phyloP scores from a whole-genome alignment of 2,113 vertebrate species.

The Urocitellus parryii region DNA sequence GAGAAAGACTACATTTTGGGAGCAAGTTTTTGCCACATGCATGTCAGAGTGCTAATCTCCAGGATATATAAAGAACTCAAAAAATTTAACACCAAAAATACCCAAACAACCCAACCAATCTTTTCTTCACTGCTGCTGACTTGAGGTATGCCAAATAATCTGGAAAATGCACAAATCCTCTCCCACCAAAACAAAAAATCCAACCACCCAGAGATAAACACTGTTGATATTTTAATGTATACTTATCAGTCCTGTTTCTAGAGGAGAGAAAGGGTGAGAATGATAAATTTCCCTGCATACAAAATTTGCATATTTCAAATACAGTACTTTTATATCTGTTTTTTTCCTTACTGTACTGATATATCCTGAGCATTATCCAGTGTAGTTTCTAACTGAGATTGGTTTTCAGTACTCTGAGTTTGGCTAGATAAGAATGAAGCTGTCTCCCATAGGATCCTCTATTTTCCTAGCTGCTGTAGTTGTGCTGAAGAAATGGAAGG shows the following conservation, averaged over 20 bases:
- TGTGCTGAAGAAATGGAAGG: neutral
- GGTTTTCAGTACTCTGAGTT: neutral
- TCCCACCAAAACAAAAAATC: neutral
- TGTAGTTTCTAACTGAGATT: neutral
- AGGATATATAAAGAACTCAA: too few species aligned
- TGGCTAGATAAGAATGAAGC: neutral
- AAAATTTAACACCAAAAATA: too few species aligned
- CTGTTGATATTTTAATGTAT: neutral
- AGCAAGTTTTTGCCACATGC: too few species aligned
- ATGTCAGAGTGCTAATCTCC: too few species aligned
- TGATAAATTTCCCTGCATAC: neutral
- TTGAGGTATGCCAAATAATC: neutral
- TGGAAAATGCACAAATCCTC: neutral
- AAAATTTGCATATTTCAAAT: neutral
- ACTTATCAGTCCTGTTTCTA: slow-evolving; percentile 26
- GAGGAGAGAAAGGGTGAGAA: neutral
- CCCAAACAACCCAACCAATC: neutral
- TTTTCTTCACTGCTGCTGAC: neutral
- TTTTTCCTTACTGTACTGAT: neutral
- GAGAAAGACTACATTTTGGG: too few species aligned
- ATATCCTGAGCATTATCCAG: neutral
- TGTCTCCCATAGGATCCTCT: neutral
- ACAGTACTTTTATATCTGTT: neutral
- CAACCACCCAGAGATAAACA: neutral
- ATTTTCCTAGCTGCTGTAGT: neutral